These are phyloP conservation scores for Priocnemis perturbator DNA, from an alignment of 2,888 invertebrate genomes.

Conservation along the genomic window DNA sequence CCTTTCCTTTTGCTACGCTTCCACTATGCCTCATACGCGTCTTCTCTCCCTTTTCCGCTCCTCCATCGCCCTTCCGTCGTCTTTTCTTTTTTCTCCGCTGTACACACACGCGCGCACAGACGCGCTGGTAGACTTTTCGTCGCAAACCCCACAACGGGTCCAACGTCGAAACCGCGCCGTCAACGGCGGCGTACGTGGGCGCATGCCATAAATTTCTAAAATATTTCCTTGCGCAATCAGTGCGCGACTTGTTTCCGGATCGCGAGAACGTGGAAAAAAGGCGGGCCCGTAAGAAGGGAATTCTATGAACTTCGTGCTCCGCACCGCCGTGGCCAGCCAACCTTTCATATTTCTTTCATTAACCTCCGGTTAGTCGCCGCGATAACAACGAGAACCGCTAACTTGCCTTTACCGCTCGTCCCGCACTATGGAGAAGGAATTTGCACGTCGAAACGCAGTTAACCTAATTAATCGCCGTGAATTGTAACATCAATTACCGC, in stretches of 20 bases:
- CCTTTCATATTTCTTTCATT: neutral
- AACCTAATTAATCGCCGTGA: too few species aligned
- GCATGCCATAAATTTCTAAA: conserved; percentile 47
- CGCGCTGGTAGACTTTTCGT: too few species aligned
- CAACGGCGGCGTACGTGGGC: neutral
- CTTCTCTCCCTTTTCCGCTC: conserved; percentile 2
- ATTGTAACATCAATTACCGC: too few species aligned
- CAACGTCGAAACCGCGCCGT: neutral
- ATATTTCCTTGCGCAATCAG: conserved; percentile 45
- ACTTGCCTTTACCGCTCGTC: too few species aligned
- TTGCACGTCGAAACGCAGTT: too few species aligned
- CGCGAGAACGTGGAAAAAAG: neutral
- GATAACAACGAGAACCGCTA: too few species aligned
- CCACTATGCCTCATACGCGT: neutral
- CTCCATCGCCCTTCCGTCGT: neutral
- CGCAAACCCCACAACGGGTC: too few species aligned
- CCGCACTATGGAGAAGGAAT: too few species aligned
- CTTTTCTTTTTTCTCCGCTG: neutral
- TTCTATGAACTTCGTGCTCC: neutral
- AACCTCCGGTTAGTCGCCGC: too few species aligned
- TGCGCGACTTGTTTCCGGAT: conserved; percentile 33
- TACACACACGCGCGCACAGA: too few species aligned
- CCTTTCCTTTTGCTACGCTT: neutral
- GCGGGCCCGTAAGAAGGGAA: conserved; percentile 1
- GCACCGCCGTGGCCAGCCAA: neutral